These are phyloP conservation scores for Melanchra persicariae DNA, from an alignment of 2,888 invertebrate genomes.

Conservation along the genomic window DNA sequence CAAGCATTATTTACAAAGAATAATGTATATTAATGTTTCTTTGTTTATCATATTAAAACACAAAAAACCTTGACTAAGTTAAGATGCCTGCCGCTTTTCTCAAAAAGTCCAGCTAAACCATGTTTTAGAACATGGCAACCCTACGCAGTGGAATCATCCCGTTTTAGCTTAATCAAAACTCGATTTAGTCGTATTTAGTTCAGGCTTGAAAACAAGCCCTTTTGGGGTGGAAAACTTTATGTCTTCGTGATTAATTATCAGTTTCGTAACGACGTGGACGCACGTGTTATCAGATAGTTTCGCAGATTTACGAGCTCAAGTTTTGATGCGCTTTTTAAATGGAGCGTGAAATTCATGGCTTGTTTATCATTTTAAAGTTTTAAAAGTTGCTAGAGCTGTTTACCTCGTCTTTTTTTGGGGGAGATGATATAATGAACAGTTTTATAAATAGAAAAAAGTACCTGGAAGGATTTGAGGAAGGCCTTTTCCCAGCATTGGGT, in stretches of 20 bases:
- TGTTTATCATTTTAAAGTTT: slow-evolving; percentile 39
- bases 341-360: slow-evolving; percentile 16
- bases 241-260: slow-evolving; percentile 78
- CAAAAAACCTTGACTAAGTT: no score
- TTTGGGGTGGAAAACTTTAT: slow-evolving; percentile 76
- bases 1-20: no score
- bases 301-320: slow-evolving; percentile 59
- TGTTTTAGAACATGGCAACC: neutral
- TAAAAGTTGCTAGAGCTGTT: slow-evolving; percentile 15
- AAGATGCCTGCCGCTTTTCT: neutral
- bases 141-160: slow-evolving; percentile 61
- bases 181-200: slow-evolving; percentile 79
- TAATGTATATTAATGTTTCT: no score
- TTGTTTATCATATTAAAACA: neutral
- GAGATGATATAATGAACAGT: neutral
- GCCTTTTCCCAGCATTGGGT: neutral
- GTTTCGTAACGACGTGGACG: slow-evolving; percentile 64
- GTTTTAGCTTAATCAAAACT: slow-evolving; percentile 79
- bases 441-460: neutral
- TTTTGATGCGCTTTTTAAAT: slow-evolving; percentile 62
- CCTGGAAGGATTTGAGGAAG: neutral
- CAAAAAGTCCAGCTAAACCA: neutral
- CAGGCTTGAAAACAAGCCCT: slow-evolving; percentile 75
- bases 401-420: neutral
- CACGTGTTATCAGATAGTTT: slow-evolving; percentile 65